Evolutionary conservation across 2,888 invertebrate species (phyloP).

Genomic region (Dolichopus griseipennis): DNA sequence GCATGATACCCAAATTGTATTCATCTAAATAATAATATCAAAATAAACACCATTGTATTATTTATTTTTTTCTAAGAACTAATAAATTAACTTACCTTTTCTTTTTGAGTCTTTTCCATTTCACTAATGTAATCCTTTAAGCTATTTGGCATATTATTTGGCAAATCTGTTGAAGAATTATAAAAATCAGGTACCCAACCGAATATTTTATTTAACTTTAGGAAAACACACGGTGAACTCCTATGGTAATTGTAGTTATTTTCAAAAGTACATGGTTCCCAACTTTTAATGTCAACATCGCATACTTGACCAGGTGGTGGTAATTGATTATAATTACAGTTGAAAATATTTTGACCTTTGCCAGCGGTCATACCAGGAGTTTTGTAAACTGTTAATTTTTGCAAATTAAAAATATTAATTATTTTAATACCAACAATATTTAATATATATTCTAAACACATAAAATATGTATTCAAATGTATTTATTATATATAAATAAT

Average conservation of each 20-base stretch:
- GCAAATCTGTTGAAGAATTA: conserved; percentile 60
- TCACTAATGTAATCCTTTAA: conserved; percentile 60
- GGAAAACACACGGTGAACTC: conserved; percentile 86
- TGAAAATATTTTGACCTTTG: conserved; percentile 64
- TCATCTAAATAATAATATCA: conserved; percentile 47
- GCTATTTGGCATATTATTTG: conserved; percentile 62
- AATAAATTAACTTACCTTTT: conserved; percentile 27
- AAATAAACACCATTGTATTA: background rate
- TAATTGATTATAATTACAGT: conserved; percentile 63
- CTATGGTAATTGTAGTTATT: conserved; percentile 83
- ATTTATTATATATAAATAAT: no score
- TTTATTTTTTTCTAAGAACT: background rate
- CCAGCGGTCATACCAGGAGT: conserved; percentile 62
- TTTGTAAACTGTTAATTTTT: conserved; percentile 56
- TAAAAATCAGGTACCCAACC: conserved; percentile 82
- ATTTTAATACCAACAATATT: background rate
- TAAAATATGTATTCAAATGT: no score
- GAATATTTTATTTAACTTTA: conserved; percentile 92
- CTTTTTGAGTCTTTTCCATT: conserved; percentile 42
- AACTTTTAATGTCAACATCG: conserved; percentile 72
- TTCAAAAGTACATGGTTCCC: conserved; percentile 72
- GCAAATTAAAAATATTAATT: conserved; percentile 19
- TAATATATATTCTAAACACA: no score
- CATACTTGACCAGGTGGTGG: conserved; percentile 72
- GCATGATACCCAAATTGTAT: conserved; percentile 87